Conservation (phyloP, 2,113 vertebrate genomes). For the Sarotherodon lohbergeri region DNA sequence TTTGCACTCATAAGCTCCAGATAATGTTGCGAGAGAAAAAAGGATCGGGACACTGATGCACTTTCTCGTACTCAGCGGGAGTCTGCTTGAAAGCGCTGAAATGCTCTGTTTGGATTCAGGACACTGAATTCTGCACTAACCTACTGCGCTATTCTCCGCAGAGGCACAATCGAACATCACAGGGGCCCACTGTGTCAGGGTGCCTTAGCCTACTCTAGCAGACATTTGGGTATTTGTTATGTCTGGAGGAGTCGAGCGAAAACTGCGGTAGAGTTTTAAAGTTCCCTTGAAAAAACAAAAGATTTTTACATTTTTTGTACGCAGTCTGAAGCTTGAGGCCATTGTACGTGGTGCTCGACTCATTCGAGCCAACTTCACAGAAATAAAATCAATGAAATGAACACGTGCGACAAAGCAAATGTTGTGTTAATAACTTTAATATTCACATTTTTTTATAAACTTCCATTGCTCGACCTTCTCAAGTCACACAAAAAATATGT, state of each 20-base stretch:
- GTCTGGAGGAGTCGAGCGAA: background rate
- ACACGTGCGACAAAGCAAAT: background rate
- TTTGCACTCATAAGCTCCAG: background rate
- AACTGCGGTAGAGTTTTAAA: background rate
- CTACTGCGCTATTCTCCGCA: background rate
- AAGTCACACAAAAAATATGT: conserved; percentile 81
- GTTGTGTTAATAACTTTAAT: conserved; percentile 86
- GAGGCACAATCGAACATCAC: background rate
- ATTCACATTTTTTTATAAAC: conserved; percentile 83
- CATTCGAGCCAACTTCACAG: background rate
- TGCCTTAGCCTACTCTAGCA: background rate
- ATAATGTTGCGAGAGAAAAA: background rate
- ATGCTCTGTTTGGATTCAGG: background rate
- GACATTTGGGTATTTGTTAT: background rate
- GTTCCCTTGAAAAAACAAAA: background rate
- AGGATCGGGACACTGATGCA: background rate
- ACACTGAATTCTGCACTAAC: background rate
- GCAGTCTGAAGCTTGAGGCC: background rate
- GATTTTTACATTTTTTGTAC: background rate
- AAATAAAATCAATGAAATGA: background rate
- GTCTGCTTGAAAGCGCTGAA: background rate
- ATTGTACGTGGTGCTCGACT: background rate
- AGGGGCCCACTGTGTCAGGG: background rate
- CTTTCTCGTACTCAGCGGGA: background rate
- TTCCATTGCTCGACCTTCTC: conserved; percentile 62